Conservation (phyloP, 2,113 vertebrate species). For the Xiphophorus hellerii region DNA sequence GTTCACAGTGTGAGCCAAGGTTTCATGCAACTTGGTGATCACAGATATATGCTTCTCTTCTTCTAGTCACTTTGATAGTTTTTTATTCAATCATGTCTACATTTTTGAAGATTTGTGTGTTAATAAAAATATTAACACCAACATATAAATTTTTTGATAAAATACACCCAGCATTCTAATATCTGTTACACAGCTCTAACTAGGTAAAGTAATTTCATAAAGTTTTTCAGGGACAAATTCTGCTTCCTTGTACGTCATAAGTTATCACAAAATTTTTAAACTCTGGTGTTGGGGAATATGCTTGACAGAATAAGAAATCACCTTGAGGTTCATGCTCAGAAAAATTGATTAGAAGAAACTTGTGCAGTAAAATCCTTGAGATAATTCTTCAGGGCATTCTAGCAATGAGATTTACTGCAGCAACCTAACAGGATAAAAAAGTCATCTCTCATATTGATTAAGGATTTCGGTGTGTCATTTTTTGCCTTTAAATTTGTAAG, state of each 20-base stretch:
- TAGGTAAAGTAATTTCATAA: no score
- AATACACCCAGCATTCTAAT: no score
- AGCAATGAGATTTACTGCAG: constrained; percentile 1
- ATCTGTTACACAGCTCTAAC: no score
- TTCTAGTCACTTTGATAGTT: not conserved
- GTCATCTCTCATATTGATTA: not conserved
- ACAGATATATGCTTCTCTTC: not conserved
- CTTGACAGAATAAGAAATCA: constrained; percentile 31
- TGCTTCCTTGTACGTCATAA: no score
- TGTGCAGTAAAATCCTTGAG: not conserved
- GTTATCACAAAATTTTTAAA: no score
- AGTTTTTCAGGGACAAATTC: no score
- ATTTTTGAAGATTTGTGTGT: not conserved
- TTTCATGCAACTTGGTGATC: constrained; percentile 21
- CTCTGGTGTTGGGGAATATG: not conserved
- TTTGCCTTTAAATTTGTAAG: not conserved
- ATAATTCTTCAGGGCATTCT: not conserved
- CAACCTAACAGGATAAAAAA: not conserved
- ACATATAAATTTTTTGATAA: no score
- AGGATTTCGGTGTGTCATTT: not conserved
- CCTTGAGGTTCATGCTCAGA: constrained; percentile 8
- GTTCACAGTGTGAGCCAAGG: constrained; percentile 24
- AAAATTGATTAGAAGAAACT: constrained; percentile 9
- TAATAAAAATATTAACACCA: not conserved
- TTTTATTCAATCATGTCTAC: not conserved